Evolutionary conservation across 2,113 vertebrate species (phyloP).

Genomic region (Gavia stellata): DNA sequence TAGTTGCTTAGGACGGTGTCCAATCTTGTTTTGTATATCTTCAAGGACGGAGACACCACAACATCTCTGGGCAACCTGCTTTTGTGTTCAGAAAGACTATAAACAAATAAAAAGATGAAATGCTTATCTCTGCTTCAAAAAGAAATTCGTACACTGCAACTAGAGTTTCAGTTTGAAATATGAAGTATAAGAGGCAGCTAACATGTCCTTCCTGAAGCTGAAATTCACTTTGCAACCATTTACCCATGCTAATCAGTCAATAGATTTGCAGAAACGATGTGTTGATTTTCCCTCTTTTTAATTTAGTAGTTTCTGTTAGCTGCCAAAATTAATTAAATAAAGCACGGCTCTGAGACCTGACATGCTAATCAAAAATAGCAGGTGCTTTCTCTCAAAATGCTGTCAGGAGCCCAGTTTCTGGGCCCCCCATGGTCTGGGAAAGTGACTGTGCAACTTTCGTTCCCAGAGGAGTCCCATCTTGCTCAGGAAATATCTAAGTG

Average conservation of each 20-base stretch:
- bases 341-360: neutral
- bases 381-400: neutral
- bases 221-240: neutral
- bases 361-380: constrained; percentile 14
- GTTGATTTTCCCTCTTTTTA: constrained; percentile 3
- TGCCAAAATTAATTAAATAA: constrained; percentile 41
- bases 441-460: neutral
- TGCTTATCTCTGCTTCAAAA: neutral
- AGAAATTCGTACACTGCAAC: neutral
- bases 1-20: neutral
- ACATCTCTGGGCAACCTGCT: neutral
- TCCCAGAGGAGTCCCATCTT: rapidly evolving
- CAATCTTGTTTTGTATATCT: neutral
- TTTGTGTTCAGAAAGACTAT: neutral
- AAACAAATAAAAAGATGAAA: neutral
- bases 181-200: neutral
- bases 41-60: neutral
- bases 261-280: neutral
- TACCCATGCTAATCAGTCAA: neutral
- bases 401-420: neutral
- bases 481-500: neutral
- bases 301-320: neutral
- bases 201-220: neutral
- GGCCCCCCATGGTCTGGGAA: neutral
- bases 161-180: neutral